Evolutionary conservation across 2,797 vertebrate species (phyloP).

Genomic region (Orientallactaga sibirica): DNA sequence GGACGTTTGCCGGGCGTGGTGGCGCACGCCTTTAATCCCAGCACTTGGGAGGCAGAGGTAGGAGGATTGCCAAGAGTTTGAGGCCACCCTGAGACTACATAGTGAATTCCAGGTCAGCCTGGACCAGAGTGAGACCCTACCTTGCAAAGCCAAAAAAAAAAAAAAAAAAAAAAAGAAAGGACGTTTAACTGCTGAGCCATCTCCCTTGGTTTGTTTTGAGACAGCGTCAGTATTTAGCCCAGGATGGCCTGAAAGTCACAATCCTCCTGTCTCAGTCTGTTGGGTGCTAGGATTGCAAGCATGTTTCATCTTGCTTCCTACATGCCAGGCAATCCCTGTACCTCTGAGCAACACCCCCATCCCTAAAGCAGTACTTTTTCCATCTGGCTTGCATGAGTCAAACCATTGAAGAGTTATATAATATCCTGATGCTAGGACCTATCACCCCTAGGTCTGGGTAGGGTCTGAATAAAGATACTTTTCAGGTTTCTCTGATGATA

Average conservation of each 20-base stretch:
- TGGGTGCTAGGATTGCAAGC: neutral
- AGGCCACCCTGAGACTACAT: too few relatives aligned
- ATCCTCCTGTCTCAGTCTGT: neutral
- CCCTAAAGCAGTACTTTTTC: neutral
- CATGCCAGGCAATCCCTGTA: neutral
- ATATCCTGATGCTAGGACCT: neutral
- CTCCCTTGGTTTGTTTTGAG: neutral
- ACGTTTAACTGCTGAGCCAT: too few relatives aligned
- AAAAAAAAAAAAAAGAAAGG: too few relatives aligned
- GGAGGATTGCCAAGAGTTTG: too few relatives aligned
- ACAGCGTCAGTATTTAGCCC: neutral
- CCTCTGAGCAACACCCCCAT: neutral
- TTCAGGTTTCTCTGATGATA: slow-evolving; percentile 18
- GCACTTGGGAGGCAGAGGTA: too few relatives aligned
- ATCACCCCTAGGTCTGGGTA: neutral
- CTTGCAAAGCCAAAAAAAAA: too few relatives aligned
- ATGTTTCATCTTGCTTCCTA: neutral
- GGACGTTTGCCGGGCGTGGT: too few relatives aligned
- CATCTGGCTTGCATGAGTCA: neutral
- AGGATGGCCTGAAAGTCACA: neutral
- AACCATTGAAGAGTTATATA: neutral
- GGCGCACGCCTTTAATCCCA: too few relatives aligned
- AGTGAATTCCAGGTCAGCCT: too few relatives aligned
- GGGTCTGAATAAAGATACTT: neutral
- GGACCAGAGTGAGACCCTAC: too few relatives aligned